These are phyloP conservation scores for Patagioenas fasciata DNA, from an alignment of 2,113 vertebrate species.

Conservation along the genomic window DNA sequence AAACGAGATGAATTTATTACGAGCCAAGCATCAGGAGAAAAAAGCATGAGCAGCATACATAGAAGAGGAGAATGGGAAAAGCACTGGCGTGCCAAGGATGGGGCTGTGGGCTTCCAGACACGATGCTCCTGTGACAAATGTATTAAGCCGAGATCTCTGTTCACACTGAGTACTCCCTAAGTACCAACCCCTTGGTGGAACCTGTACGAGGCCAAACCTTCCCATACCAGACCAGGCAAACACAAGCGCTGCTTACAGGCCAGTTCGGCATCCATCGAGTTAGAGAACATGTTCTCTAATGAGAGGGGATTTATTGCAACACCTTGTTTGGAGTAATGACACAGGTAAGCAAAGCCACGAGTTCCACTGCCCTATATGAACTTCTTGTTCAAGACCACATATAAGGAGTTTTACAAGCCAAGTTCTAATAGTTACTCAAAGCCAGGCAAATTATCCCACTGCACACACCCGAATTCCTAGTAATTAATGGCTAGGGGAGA, in stretches of 20 bases:
- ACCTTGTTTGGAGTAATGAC: not conserved
- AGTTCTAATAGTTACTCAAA: not conserved
- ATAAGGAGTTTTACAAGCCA: not conserved
- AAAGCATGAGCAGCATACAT: not conserved
- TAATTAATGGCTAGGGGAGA: too few species aligned
- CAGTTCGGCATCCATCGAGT: not conserved
- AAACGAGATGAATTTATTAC: not conserved
- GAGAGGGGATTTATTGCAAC: not conserved
- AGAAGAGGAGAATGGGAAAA: not conserved
- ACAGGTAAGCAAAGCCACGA: not conserved
- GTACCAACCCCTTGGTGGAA: not conserved
- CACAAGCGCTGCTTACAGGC: not conserved
- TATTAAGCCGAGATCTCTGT: not conserved
- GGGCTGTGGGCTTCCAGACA: not conserved
- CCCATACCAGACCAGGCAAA: not conserved
- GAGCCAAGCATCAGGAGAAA: not conserved
- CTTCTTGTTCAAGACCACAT: not conserved
- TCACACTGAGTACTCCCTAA: not conserved
- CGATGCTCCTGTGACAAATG: not conserved
- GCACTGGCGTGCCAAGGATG: not conserved
- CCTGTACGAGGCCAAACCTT: not conserved
- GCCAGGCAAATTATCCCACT: not conserved
- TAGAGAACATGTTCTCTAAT: accelerated
- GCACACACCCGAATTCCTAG: not conserved
- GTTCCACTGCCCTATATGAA: not conserved